Evolutionary conservation across 2,888 invertebrate species (phyloP), one percentile per base, ranked within the genome.

Genomic region (Trichogramma evanescens): DNA sequence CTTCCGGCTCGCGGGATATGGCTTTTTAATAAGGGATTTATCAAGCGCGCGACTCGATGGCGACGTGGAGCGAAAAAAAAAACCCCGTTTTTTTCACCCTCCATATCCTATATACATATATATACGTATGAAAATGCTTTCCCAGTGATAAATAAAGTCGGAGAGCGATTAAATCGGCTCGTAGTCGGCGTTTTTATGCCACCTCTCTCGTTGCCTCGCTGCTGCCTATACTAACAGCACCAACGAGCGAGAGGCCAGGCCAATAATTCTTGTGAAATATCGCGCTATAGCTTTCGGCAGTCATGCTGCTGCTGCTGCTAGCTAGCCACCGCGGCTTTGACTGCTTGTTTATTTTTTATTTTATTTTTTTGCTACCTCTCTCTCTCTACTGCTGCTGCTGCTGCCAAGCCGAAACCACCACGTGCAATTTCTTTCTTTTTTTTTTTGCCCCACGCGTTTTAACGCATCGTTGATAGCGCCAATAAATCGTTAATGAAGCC

Each of bases 201-300:
- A 26, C 26, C 26, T 26, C 26, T 26, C 26, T 2, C 26, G 26
- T 26, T 26, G 26, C 26, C 26, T 26, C 26, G 26, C 26, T 26
- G 26, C 26, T 26, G 26, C 26, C 26, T 26, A 26, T 26, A 26
- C 26, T 26, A 26, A 26, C 26, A 26, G 26, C 26, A 26, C 26
- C 26, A 26, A 26, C 26, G 26, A 26, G 26, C 3, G 26, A 26
- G 26, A 26, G 2, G 65, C 64, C 51, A 49, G 63, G 62, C 65
- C 66, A 67, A 68, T 69, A 69, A 68, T 68, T 69, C 64, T 65
- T 63, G 59, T 69, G 66, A 68, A 67, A 66, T 67, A 68, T 68
- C 67, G 65, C 62, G 61, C 58, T 45, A 55, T 54, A 64, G 61
- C 57, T 64, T 67, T 67, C 67, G 64, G 63, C 64, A 64, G 64